Percentiles rank a stretch among this genome's conserved stretches.
phyloP scores from a whole-genome alignment of 1,140 invertebrate species.

The Pachyrhynchus sulphureomaculatus region DNA sequence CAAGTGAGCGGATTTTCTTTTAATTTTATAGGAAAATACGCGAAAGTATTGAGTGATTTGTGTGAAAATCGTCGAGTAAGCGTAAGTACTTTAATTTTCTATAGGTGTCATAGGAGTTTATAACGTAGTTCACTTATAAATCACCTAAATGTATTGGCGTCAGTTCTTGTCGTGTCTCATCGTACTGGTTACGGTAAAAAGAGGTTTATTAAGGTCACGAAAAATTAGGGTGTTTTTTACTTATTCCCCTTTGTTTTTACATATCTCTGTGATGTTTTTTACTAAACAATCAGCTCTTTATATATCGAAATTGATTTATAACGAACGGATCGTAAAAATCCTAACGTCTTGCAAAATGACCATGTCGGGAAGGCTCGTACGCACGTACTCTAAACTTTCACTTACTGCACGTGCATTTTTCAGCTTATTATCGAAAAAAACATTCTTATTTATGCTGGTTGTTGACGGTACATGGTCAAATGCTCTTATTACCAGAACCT shows the following conservation, averaged over 20 bases:
- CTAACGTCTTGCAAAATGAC: slow-evolving; percentile 17
- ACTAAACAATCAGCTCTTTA: background rate
- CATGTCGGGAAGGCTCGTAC: slow-evolving; percentile 9
- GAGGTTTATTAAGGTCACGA: slow-evolving; percentile 16
- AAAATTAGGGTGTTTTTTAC: background rate
- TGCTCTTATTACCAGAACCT: slow-evolving; percentile 8
- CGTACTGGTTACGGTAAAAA: slow-evolving; percentile 19
- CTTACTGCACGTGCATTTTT: slow-evolving; percentile 27
- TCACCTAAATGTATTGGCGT: slow-evolving; percentile 42
- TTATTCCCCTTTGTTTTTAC: background rate
- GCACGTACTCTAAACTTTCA: slow-evolving; percentile 32
- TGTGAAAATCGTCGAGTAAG: slow-evolving; percentile 17
- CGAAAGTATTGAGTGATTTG: slow-evolving; percentile 39
- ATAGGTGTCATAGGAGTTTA: slow-evolving; percentile 44
- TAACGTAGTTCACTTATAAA: slow-evolving; percentile 47
- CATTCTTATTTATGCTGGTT: background rate
- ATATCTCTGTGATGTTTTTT: background rate
- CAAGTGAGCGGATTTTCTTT: slow-evolving; percentile 35
- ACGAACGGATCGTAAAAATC: background rate
- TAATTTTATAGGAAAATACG: slow-evolving; percentile 41
- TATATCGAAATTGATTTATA: background rate
- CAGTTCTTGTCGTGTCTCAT: slow-evolving; percentile 29
- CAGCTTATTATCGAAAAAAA: slow-evolving; percentile 5
- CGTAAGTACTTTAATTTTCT: slow-evolving; percentile 26
- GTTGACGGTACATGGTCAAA: slow-evolving; percentile 2